phyloP scores from a whole-genome alignment of 2,888 invertebrate genomes.

The Oligia fasciuncula region DNA sequence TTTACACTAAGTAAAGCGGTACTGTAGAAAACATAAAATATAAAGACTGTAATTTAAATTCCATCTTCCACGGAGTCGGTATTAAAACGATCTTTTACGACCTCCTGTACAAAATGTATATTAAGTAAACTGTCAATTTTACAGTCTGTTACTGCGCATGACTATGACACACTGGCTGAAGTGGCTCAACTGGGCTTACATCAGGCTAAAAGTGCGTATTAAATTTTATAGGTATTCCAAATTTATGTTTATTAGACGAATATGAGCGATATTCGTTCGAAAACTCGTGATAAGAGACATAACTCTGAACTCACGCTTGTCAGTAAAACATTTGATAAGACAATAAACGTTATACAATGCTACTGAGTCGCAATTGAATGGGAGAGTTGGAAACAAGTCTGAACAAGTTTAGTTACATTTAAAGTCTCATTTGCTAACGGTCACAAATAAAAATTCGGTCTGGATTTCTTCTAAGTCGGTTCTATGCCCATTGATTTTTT shows the following conservation, averaged over 20 bases:
- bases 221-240: constrained; percentile 43
- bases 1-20: neutral
- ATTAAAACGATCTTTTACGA: constrained; percentile 10
- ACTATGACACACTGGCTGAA: constrained; percentile 27
- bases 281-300: constrained; percentile 48
- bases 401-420: constrained; percentile 29
- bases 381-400: constrained; percentile 44
- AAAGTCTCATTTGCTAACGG: constrained; percentile 32
- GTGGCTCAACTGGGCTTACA: constrained; percentile 16
- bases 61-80: constrained; percentile 9
- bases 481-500: neutral
- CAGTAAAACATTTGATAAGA: constrained; percentile 58
- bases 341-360: constrained; percentile 48
- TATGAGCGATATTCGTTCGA: constrained; percentile 52
- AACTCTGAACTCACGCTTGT: constrained; percentile 45
- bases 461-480: neutral
- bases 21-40: constrained; percentile 22
- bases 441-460: constrained; percentile 11
- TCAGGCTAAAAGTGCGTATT: constrained; percentile 23
- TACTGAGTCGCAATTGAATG: constrained; percentile 51
- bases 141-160: constrained; percentile 18
- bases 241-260: constrained; percentile 20
- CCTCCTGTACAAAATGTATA: constrained; percentile 27
- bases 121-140: constrained; percentile 36
- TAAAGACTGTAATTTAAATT: constrained; percentile 41